These are phyloP conservation scores for Amiota mariae DNA, from an alignment of 2,888 invertebrate species.

Conservation along the genomic window DNA sequence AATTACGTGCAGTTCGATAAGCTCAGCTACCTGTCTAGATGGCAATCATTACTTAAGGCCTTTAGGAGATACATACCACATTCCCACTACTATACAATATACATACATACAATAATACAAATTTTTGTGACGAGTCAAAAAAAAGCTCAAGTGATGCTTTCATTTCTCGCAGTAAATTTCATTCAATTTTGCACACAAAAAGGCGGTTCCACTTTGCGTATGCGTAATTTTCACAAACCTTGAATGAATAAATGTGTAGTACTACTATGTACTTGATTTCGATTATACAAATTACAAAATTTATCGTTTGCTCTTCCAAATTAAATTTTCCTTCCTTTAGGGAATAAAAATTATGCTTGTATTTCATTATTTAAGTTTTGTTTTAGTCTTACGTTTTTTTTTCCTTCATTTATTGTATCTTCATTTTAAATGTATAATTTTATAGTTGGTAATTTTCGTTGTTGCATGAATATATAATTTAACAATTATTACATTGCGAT, in stretches of 20 bases:
- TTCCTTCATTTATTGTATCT: neutral
- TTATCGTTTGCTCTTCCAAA: conserved; percentile 7
- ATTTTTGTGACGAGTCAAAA: neutral
- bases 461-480: neutral
- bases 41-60: neutral
- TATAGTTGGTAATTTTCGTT: neutral
- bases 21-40: neutral
- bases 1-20: conserved; percentile 8
- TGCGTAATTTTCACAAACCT: neutral
- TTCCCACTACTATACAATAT: neutral
- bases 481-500: conserved; percentile 12
- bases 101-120: neutral
- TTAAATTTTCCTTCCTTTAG: neutral
- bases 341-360: neutral
- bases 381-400: neutral
- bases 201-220: conserved; percentile 3
- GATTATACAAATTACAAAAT: conserved; percentile 16
- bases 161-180: conserved; percentile 18
- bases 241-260: neutral
- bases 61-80: neutral
- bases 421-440: neutral
- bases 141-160: neutral
- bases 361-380: neutral
- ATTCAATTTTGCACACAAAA: conserved; percentile 15
- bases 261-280: neutral